These are phyloP conservation scores for Eurystomus glaucurus DNA, from an alignment of 2,797 vertebrate species.

Conservation along the genomic window DNA sequence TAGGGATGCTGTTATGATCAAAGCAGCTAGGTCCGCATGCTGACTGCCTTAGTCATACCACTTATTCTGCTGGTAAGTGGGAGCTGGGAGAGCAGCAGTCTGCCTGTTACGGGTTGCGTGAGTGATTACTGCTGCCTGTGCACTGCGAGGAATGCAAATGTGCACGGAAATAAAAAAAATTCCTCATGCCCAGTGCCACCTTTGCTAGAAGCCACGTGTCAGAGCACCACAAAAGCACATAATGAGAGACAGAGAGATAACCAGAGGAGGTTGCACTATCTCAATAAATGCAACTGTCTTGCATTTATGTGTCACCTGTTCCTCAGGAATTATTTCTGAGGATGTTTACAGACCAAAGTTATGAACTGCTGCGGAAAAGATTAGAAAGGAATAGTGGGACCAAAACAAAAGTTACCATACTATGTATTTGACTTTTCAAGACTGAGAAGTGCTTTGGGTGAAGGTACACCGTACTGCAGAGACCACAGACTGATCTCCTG, in stretches of 20 bases:
- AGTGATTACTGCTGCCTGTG: not conserved
- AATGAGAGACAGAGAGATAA: not conserved
- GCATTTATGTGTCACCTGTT: not conserved
- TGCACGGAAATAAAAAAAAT: not conserved
- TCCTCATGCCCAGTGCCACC: not conserved
- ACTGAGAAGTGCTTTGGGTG: not conserved
- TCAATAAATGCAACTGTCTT: not conserved
- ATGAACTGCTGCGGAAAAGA: not conserved
- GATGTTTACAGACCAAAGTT: not conserved
- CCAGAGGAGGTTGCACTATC: not conserved
- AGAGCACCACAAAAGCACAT: not conserved
- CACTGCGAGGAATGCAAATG: not conserved
- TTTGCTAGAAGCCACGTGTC: not conserved
- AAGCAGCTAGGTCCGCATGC: not conserved
- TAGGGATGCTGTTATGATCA: not conserved
- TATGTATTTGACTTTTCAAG: not conserved
- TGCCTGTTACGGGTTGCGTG: not conserved
- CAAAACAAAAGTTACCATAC: not conserved
- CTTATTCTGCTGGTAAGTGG: not conserved
- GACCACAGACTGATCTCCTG: not conserved
- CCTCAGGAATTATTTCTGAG: not conserved
- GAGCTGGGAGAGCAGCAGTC: not conserved
- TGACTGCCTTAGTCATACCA: not conserved
- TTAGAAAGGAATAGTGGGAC: not conserved
- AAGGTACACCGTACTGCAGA: not conserved